Percentiles rank a stretch among this genome's conserved stretches.
phyloP scores from a whole-genome alignment of 2,113 vertebrate species.

The Dicaeum eximium region DNA sequence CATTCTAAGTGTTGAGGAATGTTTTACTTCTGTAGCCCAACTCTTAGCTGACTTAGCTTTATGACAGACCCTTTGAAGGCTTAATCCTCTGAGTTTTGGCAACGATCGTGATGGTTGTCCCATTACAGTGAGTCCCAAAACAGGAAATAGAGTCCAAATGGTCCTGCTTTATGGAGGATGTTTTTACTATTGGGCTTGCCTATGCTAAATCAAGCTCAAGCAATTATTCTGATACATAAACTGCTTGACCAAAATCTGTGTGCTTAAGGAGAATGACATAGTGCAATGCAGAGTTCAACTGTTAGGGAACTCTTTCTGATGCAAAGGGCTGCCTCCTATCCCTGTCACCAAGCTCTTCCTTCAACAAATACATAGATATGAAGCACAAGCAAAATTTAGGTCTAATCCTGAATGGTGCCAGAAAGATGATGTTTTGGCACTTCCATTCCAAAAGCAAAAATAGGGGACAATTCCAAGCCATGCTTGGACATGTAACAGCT shows the following conservation, averaged over 20 bases:
- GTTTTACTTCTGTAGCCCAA: not conserved
- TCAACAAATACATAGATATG: not conserved
- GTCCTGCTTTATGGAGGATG: not conserved
- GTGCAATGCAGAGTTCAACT: not conserved
- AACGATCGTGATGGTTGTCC: not conserved
- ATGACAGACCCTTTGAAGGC: not conserved
- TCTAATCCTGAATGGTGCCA: not conserved
- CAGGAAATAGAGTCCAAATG: not conserved
- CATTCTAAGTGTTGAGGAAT: not conserved
- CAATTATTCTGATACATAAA: not conserved
- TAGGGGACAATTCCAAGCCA: not conserved
- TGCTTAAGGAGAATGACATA: not conserved
- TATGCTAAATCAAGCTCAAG: not conserved
- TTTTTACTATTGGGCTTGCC: not conserved
- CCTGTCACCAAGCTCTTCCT: not conserved
- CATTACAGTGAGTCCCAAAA: not conserved
- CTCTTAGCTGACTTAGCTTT: not conserved
- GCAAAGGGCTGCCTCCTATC: not conserved
- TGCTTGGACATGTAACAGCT: not conserved
- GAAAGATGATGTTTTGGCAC: not conserved
- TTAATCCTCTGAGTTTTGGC: not conserved
- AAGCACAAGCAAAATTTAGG: not conserved
- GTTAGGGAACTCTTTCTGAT: not conserved
- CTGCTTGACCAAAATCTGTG: not conserved
- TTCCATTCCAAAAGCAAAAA: not conserved